Base-by-base conservation (phyloP, 30 jellyfish, hydroid and myxozoan species). In the Aurelia aurita region DNA sequence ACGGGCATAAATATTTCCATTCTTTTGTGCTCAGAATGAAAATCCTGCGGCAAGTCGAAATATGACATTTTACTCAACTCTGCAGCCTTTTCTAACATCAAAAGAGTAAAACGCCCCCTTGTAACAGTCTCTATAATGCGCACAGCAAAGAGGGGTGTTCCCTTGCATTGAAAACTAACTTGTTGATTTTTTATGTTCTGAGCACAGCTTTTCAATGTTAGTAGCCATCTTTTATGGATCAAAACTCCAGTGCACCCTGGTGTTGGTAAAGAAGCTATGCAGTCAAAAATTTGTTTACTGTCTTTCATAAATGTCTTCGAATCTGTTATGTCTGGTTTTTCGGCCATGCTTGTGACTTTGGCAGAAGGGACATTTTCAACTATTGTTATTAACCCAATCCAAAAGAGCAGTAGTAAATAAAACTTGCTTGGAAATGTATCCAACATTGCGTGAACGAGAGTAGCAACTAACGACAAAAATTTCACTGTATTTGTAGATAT, bases 11-110 rank as follows among this genome's bases (percentile, higher is more conserved):
- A 28, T 54, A 63, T 35, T 19, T 69, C 69, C 68, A 18, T 45
- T 43, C 74, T 43, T 45, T 23, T 23, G 21, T 26, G 60, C 51
- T 53, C 23, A 9, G 47, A 27, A 22, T 31, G 87, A 29, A 28
- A 82, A n/a, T 62, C 58, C 39, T 69, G 72, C 66, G 81, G 65
- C 93, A 71, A 64, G 19, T 64, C 74, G 62, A 83, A 83, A 60
- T 64, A 46, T 25, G 45, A 57, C 31, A 71, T 39, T 26, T 66
- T 25, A 11, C 74, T 23, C 43, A 79, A 60, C 45, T 20, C 47
- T 8, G 67, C 16, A 25, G 60, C 68, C 47, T 68, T 61, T 51
- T 39, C 32, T 25, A 77, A 39, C 53, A 21, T 45, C 65, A 77
- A 45, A 7, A 77, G 79, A 32, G 88, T 35, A 31, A 77, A 60